phyloP scores from a whole-genome alignment of 30 jellyfish, hydroid and myxozoan genomes.

The Cassiopea xamachana region DNA sequence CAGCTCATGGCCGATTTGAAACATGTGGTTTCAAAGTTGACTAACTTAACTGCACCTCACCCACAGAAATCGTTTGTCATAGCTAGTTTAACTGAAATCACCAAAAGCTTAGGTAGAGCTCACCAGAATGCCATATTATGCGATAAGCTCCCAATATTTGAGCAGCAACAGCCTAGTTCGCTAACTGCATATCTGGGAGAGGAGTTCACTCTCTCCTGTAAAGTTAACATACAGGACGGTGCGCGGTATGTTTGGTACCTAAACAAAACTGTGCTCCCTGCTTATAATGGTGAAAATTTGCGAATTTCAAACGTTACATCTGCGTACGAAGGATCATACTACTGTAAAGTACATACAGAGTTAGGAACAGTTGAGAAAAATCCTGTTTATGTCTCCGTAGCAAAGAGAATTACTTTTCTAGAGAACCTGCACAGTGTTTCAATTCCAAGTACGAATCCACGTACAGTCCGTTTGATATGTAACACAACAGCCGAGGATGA shows the following conservation, averaged over 20 bases:
- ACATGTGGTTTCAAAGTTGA: not conserved
- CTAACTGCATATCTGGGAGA: constrained; percentile 77
- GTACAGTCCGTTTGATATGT: constrained; percentile 54
- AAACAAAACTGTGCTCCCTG: constrained; percentile 81
- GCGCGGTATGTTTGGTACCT: constrained; percentile 72
- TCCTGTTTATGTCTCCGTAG: constrained; percentile 64
- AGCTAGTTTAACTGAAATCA: not conserved
- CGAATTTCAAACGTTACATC: constrained; percentile 30
- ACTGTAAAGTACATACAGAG: constrained; percentile 64
- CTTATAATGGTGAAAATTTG: constrained; percentile 32
- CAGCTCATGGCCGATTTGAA: not conserved
- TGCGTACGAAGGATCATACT: constrained; percentile 81
- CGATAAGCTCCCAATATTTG: constrained; percentile 55
- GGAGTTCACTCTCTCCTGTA: constrained; percentile 64
- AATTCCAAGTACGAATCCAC: constrained; percentile 25
- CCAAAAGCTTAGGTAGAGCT: not conserved
- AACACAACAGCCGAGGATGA: constrained; percentile 71
- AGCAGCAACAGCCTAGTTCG: constrained; percentile 27
- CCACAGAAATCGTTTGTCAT: not conserved
- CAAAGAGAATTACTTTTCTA: constrained; percentile 6
- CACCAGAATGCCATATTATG: constrained; percentile 50
- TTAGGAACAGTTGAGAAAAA: constrained; percentile 56
- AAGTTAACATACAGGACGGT: constrained; percentile 26
- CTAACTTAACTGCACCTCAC: not conserved
- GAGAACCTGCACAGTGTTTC: constrained; percentile 73